Conservation (phyloP, 2,797 vertebrate genomes). For the Gambusia yucatana region DNA sequence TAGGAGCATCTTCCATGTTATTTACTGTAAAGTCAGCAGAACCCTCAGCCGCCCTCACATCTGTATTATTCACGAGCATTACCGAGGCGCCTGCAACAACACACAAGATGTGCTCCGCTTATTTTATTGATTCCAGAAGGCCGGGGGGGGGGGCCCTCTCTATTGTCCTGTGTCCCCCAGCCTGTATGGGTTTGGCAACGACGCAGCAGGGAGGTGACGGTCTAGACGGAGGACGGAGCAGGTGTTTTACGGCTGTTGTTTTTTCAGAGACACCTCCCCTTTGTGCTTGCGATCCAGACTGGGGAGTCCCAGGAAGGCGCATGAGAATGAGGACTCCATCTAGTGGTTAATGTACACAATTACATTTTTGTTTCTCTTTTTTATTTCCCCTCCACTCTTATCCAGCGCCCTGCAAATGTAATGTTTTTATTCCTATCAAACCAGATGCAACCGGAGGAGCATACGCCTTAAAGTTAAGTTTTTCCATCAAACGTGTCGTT, state of each 20-base stretch:
- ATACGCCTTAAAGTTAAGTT: not conserved
- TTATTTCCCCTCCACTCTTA: not conserved
- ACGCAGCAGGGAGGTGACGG: slow-evolving; percentile 6
- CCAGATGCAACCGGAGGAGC: not conserved
- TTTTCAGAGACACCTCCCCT: slow-evolving; percentile 53
- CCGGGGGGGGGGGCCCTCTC: slow-evolving; percentile 27
- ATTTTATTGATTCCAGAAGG: slow-evolving; percentile 42
- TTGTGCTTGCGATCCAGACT: slow-evolving; percentile 46
- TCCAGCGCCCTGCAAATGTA: not conserved
- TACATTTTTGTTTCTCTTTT: not conserved
- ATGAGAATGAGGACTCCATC: slow-evolving; percentile 35
- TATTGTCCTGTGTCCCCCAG: slow-evolving; percentile 30
- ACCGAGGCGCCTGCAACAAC: slow-evolving; percentile 40
- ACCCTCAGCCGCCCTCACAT: not conserved
- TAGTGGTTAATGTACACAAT: slow-evolving; percentile 42
- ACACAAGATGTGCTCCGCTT: slow-evolving; percentile 26
- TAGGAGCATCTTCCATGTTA: not conserved
- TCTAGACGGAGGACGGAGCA: slow-evolving; percentile 27
- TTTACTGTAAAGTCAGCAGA: slow-evolving; percentile 4
- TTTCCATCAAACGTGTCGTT: not conserved
- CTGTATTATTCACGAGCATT: slow-evolving; percentile 56
- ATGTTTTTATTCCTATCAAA: not conserved
- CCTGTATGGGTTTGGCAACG: not conserved
- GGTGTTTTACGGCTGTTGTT: slow-evolving; percentile 31
- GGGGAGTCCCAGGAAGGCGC: slow-evolving; percentile 28